A percentile compares a stretch with the other conserved stretches of the same genome.
These are phyloP conservation scores for Phoebastria nigripes DNA, from an alignment of 2,797 vertebrate species.

Conservation along the genomic window DNA sequence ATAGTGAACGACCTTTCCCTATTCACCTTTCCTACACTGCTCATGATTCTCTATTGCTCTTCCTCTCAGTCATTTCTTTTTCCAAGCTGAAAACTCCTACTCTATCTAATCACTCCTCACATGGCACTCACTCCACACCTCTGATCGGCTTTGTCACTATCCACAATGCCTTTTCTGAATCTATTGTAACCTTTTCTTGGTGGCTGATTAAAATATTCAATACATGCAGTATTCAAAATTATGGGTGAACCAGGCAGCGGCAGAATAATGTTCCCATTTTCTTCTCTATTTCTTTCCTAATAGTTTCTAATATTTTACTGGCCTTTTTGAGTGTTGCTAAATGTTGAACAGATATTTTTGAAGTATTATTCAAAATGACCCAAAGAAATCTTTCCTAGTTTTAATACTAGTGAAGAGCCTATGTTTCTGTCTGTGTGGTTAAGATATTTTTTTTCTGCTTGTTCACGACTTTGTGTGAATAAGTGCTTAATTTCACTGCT, in stretches of 20 bases:
- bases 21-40: background rate
- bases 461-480: background rate
- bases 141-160: background rate
- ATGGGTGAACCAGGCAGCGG: background rate
- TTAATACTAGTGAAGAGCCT: background rate
- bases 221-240: background rate
- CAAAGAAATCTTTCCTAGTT: background rate
- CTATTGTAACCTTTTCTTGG: background rate
- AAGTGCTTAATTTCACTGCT: background rate
- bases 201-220: background rate
- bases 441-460: background rate
- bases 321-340: background rate
- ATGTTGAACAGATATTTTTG: background rate
- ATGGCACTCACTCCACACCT: background rate
- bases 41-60: background rate
- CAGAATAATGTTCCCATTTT: background rate
- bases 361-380: background rate
- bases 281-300: conserved; percentile 4
- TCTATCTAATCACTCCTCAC: background rate
- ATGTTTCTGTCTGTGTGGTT: background rate
- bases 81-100: background rate
- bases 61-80: background rate
- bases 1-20: background rate
- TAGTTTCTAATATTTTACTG: conserved; percentile 6
- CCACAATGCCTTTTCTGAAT: background rate